These are phyloP conservation scores for Sarcophaga subvicina DNA, from an alignment of 2,888 invertebrate genomes.

Conservation along the genomic window DNA sequence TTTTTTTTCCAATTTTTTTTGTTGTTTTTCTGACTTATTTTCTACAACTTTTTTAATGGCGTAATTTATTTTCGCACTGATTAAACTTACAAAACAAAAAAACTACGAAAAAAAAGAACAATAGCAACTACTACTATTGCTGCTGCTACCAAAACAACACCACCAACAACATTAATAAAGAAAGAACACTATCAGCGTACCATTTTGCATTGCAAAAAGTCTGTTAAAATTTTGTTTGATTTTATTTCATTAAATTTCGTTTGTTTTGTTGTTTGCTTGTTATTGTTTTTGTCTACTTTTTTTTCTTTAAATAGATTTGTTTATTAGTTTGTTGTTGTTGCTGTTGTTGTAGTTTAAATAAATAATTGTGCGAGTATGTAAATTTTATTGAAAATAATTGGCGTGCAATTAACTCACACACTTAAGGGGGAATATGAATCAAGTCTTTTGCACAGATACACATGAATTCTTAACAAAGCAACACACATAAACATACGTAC, in stretches of 20 bases:
- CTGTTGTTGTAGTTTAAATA: slow-evolving; percentile 14
- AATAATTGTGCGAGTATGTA: slow-evolving; percentile 48
- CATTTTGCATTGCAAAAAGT: slow-evolving; percentile 25
- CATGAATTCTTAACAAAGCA: not conserved
- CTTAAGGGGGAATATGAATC: slow-evolving; percentile 4
- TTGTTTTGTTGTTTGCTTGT: not conserved
- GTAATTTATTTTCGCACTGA: slow-evolving; percentile 53
- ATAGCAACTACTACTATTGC: not conserved
- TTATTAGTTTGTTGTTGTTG: not conserved
- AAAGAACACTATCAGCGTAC: not conserved
- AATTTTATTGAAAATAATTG: slow-evolving; percentile 68
- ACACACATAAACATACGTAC: not conserved
- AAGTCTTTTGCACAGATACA: not conserved
- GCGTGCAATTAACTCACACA: slow-evolving; percentile 61
- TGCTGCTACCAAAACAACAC: not conserved
- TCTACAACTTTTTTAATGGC: slow-evolving; percentile 48
- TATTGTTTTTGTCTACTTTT: not conserved
- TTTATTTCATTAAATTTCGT: slow-evolving; percentile 11
- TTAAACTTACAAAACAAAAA: slow-evolving; percentile 51
- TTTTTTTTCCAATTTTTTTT: not conserved
- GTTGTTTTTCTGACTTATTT: slow-evolving; percentile 31
- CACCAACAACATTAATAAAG: not conserved
- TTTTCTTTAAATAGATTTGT: not conserved
- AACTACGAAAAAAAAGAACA: slow-evolving; percentile 18
- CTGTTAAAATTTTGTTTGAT: slow-evolving; percentile 52